Evolutionary conservation across 2,888 invertebrate genomes (phyloP).

Genomic region (Oeneis ivallda): DNA sequence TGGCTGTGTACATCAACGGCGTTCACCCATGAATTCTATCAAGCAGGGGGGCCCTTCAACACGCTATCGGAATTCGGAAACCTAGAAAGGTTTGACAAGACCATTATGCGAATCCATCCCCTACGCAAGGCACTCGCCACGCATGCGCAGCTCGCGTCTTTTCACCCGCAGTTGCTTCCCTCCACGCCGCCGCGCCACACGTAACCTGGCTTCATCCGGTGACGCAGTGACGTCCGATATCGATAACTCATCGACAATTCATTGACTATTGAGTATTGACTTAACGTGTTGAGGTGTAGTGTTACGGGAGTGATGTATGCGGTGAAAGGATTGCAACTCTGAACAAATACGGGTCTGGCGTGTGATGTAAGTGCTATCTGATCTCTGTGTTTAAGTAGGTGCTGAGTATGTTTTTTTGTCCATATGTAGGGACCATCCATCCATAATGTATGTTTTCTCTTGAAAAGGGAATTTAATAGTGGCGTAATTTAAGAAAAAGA

Average conservation of each 20-base stretch:
- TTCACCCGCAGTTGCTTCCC: constrained; percentile 65
- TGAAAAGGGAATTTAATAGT: neutral
- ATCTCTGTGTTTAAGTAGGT: constrained; percentile 4
- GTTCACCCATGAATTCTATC: constrained; percentile 37
- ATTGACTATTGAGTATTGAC: constrained; percentile 10
- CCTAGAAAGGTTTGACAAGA: constrained; percentile 51
- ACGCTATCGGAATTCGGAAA: constrained; percentile 58
- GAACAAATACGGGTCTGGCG: constrained; percentile 8
- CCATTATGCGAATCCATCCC: constrained; percentile 58
- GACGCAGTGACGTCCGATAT: constrained; percentile 63
- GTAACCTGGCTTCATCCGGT: constrained; percentile 33
- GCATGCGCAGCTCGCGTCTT: constrained; percentile 58
- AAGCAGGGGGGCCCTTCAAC: constrained; percentile 35
- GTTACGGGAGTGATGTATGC: constrained; percentile 34
- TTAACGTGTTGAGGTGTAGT: constrained; percentile 36
- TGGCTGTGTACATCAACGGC: constrained; percentile 12
- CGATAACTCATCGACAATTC: constrained; percentile 34
- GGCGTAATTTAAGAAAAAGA: neutral
- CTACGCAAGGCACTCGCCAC: constrained; percentile 46
- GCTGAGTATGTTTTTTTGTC: neutral
- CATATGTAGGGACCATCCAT: neutral
- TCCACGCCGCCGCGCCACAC: constrained; percentile 47
- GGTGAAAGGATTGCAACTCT: constrained; percentile 35
- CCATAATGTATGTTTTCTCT: too few relatives aligned
- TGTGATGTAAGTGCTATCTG: constrained; percentile 33